A percentile compares a stretch with the other conserved stretches of the same genome.
Conservation (phyloP, 2,113 vertebrate species). For the Nipponia nippon region DNA sequence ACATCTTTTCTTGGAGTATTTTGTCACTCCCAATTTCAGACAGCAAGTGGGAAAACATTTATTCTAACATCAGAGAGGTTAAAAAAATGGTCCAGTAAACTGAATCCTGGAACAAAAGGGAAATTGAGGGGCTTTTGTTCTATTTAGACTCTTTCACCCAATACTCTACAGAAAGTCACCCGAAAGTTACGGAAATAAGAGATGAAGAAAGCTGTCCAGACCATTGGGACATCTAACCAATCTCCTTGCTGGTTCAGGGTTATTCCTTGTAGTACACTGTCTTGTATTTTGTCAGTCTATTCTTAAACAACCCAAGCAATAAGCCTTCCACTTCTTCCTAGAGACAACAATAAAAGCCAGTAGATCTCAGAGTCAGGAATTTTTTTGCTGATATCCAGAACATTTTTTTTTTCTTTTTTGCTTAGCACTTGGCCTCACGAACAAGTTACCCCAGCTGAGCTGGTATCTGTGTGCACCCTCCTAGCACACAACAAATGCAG, state of each 20-base stretch:
- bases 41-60: conserved; percentile 25
- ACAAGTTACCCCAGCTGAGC: neutral
- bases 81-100: neutral
- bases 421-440: neutral
- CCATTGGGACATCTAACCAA: neutral
- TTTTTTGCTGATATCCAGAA: neutral
- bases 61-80: neutral
- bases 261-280: neutral
- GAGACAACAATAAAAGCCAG: neutral
- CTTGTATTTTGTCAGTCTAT: neutral
- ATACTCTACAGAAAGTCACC: neutral
- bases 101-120: neutral
- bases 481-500: neutral
- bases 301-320: neutral
- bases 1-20: neutral
- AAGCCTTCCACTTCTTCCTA: neutral
- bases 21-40: conserved; percentile 6
- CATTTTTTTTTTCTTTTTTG: neutral
- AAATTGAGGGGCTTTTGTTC: neutral
- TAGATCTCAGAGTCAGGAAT: neutral
- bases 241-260: neutral
- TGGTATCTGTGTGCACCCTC: neutral
- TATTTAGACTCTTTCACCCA: neutral
- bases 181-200: neutral
- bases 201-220: neutral